Base-by-base conservation (phyloP, 2,888 invertebrate species). In the Octodonta nipae region DNA sequence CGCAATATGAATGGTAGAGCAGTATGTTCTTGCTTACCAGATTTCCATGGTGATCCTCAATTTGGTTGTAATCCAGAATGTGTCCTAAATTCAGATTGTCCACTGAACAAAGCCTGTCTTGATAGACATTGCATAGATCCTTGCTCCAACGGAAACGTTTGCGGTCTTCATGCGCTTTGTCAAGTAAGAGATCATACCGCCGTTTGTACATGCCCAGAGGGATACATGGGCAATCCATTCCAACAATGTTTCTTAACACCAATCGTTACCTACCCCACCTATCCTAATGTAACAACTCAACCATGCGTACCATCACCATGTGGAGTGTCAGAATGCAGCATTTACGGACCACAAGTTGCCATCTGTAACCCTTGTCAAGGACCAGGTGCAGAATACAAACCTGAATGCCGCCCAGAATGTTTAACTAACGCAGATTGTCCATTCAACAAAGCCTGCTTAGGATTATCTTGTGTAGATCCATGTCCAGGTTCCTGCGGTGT, bases 281-380 rank as follows among this genome's bases (percentile, higher is more conserved):
- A 50, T 40, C 45, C 50, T 8, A 50, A 52, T 30, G 35, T 43
- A 5, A 68, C 69, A 30, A 75, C 76, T 2, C 62, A 66, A 27
- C 82, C 84, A 5, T 85, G 86, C 50, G 56, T 63, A n/a, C 80
- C 83, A 7, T 83, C 81, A 40, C 84, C 84, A 1, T 86, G 85
- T 51, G 78, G 76, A 35, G 67, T 69, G 40, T 70, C 73, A 41
- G 65, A 71, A 17, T 85, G 85, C 50, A 75, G 76, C 34, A 68
- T 74, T 2, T 81, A 75, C 50, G 78, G 75, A 20, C 73, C 75
- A 49, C 75, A 81, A 51, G 74, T 83, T 24, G 86, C 84, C 2
- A 71, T 86, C 49, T 83, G 86, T 53, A 75, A 82, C 57, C 70
- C 73, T n/a, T 87, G 86, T 53, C 65, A 71, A 45, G 75, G 78